phyloP scores from a whole-genome alignment of 2,888 invertebrate genomes.

The Meloe dianella region DNA sequence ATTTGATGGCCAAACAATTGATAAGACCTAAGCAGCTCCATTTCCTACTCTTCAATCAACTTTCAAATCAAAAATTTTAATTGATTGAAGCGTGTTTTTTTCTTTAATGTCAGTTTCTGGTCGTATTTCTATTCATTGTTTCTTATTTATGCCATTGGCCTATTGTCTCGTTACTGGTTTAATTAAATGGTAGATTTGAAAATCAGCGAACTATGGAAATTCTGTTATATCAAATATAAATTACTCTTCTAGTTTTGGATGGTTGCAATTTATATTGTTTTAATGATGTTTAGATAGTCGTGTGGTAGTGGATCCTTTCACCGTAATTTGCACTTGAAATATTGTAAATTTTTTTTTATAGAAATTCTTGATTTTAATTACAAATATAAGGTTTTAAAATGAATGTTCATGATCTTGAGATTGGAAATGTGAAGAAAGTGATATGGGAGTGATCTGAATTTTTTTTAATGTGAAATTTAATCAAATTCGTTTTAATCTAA shows the following conservation, averaged over 20 bases:
- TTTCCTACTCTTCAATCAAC: no score
- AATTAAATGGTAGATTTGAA: not conserved
- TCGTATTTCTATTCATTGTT: no score
- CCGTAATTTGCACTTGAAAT: not conserved
- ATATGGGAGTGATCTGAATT: not conserved
- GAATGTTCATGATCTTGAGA: not conserved
- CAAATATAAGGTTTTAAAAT: not conserved
- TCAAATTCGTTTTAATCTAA: not conserved
- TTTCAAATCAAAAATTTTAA: no score
- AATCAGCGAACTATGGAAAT: not conserved
- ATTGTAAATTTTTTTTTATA: constrained; percentile 3
- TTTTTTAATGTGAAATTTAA: not conserved
- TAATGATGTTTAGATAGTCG: not conserved
- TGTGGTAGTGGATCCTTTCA: not conserved
- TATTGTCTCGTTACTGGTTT: no score
- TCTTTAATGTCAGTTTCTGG: no score
- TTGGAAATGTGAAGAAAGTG: not conserved
- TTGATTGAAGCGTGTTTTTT: no score
- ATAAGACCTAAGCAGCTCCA: no score
- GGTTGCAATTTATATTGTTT: not conserved
- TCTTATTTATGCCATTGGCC: no score
- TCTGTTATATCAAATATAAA: not conserved
- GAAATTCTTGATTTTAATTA: not conserved
- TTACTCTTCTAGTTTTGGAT: not conserved
- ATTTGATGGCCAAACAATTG: no score